A percentile compares a stretch with the other conserved stretches of the same genome.
Evolutionary conservation across 2,113 vertebrate species (phyloP).

Genomic region (Psophia crepitans): DNA sequence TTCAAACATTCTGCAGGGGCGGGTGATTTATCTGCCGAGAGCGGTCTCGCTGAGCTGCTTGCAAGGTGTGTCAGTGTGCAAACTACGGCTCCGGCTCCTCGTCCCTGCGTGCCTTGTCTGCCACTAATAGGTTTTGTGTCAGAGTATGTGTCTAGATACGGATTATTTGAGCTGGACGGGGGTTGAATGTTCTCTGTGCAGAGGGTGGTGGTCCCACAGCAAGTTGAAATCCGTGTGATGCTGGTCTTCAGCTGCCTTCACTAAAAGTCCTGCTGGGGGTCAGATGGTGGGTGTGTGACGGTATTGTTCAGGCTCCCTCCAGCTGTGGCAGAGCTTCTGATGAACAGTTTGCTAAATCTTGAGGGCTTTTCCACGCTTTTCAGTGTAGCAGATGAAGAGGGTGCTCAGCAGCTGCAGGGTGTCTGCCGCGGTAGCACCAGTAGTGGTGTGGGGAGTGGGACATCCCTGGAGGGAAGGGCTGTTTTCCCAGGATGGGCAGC

Average conservation of each 20-base stretch:
- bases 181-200: not conserved
- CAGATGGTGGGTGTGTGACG: fast-evolving
- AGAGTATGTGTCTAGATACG: not conserved
- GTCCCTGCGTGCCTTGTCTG: not conserved
- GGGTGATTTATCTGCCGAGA: not conserved
- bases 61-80: not conserved
- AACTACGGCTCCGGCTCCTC: not conserved
- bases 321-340: not conserved
- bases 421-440: not conserved
- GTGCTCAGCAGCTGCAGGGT: not conserved
- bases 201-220: not conserved
- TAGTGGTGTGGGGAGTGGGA: not conserved
- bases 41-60: not conserved
- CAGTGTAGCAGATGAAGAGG: not conserved
- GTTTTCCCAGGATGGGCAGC: fast-evolving
- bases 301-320: not conserved
- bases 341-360: not conserved
- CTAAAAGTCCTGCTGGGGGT: not conserved
- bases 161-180: not conserved
- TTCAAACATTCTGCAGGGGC: not conserved
- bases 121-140: not conserved
- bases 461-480: not conserved
- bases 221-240: not conserved
- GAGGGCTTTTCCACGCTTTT: not conserved
- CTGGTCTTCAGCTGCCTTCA: not conserved